Percentiles rank a stretch among this genome's conserved stretches.
Evolutionary conservation across 2,113 vertebrate genomes (phyloP).

Genomic region (Ammodytes dubius): DNA sequence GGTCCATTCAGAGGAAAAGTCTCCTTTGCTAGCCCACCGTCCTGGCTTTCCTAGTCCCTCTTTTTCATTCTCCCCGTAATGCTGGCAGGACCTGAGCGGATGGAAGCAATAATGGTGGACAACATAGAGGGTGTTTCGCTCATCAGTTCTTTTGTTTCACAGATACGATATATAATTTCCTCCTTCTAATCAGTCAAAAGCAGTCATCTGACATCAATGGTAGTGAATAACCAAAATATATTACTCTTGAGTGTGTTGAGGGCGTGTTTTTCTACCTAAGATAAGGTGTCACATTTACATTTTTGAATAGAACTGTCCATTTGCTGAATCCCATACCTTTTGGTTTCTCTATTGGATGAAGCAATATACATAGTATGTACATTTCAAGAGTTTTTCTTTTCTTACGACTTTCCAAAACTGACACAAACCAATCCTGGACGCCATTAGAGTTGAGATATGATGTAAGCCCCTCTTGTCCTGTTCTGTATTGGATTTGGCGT

Average conservation of each 20-base stretch:
- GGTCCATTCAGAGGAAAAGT: constrained; percentile 17
- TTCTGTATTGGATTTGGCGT: background rate
- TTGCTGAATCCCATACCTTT: constrained; percentile 7
- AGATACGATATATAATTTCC: constrained; percentile 7
- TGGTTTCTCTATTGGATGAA: background rate
- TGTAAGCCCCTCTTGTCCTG: background rate
- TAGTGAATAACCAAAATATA: background rate
- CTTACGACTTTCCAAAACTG: background rate
- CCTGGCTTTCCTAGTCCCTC: background rate
- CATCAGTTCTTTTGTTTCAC: background rate
- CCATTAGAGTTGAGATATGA: background rate
- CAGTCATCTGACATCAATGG: background rate
- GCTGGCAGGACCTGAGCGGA: constrained; percentile 17
- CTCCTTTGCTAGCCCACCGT: constrained; percentile 8
- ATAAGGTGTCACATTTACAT: background rate
- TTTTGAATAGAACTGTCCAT: background rate
- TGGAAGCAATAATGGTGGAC: constrained; percentile 7
- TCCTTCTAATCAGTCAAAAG: background rate
- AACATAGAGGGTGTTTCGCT: background rate
- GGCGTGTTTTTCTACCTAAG: background rate
- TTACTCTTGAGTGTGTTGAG: background rate
- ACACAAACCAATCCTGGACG: background rate
- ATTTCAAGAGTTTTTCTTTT: too few species aligned
- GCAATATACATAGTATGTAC: background rate
- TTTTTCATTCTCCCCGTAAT: constrained; percentile 3